Evolutionary conservation across 2,113 vertebrate species (phyloP).

Genomic region (Sphaerodactylus townsendi): DNA sequence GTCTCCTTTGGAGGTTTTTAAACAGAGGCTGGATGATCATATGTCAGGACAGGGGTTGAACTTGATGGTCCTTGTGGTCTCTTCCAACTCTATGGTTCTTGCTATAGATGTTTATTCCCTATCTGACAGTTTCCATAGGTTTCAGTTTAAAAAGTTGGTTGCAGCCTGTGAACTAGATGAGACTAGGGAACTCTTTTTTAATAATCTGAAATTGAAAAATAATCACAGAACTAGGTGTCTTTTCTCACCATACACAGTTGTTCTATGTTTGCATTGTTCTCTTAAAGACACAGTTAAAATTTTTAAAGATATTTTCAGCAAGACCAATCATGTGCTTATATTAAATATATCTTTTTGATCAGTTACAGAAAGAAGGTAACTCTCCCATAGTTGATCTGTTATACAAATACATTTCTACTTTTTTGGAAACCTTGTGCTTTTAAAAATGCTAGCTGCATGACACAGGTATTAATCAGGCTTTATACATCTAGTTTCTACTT

Average conservation of each 20-base stretch:
- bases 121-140: slow-evolving; percentile 9
- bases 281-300: not conserved
- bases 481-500: not conserved
- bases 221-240: slow-evolving; percentile 6
- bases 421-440: not conserved
- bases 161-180: not conserved
- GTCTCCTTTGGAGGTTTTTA: too few species aligned
- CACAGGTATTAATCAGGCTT: not conserved
- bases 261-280: not conserved
- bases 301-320: slow-evolving; percentile 2
- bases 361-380: not conserved
- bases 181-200: not conserved
- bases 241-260: accelerated
- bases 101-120: slow-evolving; percentile 4
- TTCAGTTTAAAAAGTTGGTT: not conserved
- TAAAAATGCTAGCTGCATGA: not conserved
- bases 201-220: not conserved
- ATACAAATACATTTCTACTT: not conserved
- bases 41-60: too few species aligned
- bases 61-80: too few species aligned
- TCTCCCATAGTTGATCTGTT: not conserved
- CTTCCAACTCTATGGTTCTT: too few species aligned
- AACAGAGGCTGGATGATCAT: too few species aligned
- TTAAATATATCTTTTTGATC: not conserved
- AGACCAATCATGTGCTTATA: not conserved